A percentile compares a stretch with the other conserved stretches of the same genome.
Conservation (phyloP, 2,888 invertebrate genomes). For the Notocelia uddmanniana region DNA sequence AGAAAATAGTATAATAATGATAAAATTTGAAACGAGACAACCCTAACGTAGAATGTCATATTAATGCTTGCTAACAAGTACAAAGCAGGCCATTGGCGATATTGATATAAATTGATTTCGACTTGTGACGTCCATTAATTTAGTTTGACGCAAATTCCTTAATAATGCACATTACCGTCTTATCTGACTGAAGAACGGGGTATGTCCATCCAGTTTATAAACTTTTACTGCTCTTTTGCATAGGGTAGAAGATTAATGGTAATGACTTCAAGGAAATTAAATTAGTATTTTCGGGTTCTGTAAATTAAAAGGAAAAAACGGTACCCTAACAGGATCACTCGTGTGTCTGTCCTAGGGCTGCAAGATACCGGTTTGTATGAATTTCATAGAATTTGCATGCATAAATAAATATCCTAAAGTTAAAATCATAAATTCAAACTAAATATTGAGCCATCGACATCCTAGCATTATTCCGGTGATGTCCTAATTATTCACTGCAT, state of each 20-base stretch:
- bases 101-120: slow-evolving; percentile 85
- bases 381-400: too few species aligned
- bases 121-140: slow-evolving; percentile 79
- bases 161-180: slow-evolving; percentile 73
- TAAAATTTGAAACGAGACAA: slow-evolving; percentile 58
- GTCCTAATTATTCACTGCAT: too few species aligned
- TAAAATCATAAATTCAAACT: too few species aligned
- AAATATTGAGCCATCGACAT: too few species aligned
- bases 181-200: slow-evolving; percentile 42
- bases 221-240: neutral
- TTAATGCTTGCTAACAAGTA: slow-evolving; percentile 79
- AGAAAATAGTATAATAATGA: too few species aligned
- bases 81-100: slow-evolving; percentile 77
- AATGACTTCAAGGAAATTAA: neutral
- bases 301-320: too few species aligned
- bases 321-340: too few species aligned
- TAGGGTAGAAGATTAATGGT: neutral
- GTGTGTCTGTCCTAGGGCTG: too few species aligned
- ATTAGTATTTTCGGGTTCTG: neutral
- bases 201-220: neutral
- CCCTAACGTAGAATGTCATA: slow-evolving; percentile 79
- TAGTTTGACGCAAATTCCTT: slow-evolving; percentile 74
- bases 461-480: too few species aligned
- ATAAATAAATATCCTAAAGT: too few species aligned
- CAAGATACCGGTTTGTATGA: too few species aligned